phyloP scores from a whole-genome alignment of 2,888 invertebrate species.

The Heteropelma amictum region DNA sequence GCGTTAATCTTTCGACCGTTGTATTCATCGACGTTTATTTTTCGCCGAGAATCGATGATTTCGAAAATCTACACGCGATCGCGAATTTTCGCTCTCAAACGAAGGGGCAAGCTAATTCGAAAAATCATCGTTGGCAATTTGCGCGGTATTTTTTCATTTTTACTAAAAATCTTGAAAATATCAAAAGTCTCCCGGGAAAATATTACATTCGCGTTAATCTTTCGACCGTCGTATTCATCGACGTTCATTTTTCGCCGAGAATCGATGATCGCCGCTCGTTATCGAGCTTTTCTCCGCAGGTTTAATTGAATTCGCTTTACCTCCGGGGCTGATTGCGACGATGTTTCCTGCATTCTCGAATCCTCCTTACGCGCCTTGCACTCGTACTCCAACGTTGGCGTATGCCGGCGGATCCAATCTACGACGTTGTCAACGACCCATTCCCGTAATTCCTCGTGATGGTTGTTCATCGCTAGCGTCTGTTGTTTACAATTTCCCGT shows the following conservation, averaged over 20 bases:
- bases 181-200: too few relatives aligned
- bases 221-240: too few relatives aligned
- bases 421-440: slow-evolving; percentile 67
- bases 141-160: too few relatives aligned
- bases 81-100: too few relatives aligned
- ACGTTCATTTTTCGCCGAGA: background rate
- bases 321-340: slow-evolving; percentile 63
- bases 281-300: too few relatives aligned
- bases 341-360: slow-evolving; percentile 59
- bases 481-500: slow-evolving; percentile 36
- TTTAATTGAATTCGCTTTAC: slow-evolving; percentile 52
- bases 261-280: background rate
- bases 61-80: background rate
- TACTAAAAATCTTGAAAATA: too few relatives aligned
- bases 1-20: too few relatives aligned
- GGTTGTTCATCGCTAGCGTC: slow-evolving; percentile 70
- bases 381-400: slow-evolving; percentile 56
- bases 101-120: too few relatives aligned
- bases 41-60: background rate
- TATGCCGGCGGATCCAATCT: slow-evolving; percentile 59
- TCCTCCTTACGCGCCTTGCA: slow-evolving; percentile 63
- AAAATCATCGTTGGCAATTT: too few relatives aligned
- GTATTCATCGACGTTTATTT: background rate
- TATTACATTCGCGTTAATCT: too few relatives aligned
- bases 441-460: slow-evolving; percentile 69